Percentiles rank a stretch among this genome's conserved stretches.
Conservation (phyloP, 2,113 vertebrate genomes). For the Megalops atlanticus region DNA sequence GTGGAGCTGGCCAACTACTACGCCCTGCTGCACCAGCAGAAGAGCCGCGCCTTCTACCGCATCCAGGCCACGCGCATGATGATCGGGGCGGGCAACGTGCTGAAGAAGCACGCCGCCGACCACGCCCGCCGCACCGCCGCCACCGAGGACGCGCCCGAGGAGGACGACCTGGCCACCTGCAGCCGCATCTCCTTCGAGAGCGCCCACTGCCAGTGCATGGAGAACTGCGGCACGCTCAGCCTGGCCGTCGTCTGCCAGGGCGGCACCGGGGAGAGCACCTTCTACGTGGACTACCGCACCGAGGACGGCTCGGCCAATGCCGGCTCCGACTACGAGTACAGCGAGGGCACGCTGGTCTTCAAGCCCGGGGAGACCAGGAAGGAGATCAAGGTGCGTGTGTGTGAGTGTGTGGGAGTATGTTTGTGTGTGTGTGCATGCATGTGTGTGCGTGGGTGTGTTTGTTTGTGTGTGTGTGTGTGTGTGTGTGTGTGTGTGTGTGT, state of each 20-base stretch:
- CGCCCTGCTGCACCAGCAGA: conserved; percentile 91
- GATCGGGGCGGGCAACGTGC: conserved; percentile 92
- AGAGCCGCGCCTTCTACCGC: conserved; percentile 96
- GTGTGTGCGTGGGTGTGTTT: too few species aligned
- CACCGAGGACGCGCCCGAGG: conserved; percentile 44
- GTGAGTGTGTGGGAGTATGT: too few species aligned
- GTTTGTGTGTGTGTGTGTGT: too few species aligned
- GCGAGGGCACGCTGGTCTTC: conserved; percentile 73
- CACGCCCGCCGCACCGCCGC: conserved; percentile 67
- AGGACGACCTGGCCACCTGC: conserved; percentile 65
- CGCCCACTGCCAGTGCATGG: conserved; percentile 88
- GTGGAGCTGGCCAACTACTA: conserved; percentile 93
- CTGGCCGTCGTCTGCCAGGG: conserved; percentile 82
- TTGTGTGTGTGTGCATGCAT: too few species aligned
- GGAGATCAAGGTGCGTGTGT: conserved; percentile 76
- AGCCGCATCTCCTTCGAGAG: conserved; percentile 90
- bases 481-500: too few species aligned
- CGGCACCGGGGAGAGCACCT: conserved; percentile 82
- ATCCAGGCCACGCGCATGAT: conserved; percentile 90
- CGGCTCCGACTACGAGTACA: conserved; percentile 90
- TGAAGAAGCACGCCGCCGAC: conserved; percentile 86
- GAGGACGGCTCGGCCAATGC: conserved; percentile 95
- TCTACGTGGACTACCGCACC: conserved; percentile 94
- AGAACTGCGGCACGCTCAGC: conserved; percentile 87
- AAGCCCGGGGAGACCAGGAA: conserved; percentile 74